Evolutionary conservation across 2,113 vertebrate species (phyloP).

Genomic region (Hylia prasina): DNA sequence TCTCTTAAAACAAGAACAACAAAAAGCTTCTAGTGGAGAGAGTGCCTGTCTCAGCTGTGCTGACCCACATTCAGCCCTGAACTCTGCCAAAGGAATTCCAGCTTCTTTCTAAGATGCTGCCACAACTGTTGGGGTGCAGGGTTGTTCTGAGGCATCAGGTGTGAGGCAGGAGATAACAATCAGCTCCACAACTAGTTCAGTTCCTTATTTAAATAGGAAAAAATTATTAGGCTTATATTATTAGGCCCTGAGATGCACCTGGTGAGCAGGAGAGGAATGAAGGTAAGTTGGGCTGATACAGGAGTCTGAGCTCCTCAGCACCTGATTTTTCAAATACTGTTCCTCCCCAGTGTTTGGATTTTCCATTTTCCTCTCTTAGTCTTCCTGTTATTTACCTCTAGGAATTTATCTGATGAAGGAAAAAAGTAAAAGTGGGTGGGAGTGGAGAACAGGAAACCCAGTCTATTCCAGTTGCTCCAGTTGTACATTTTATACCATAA

Average conservation of each 20-base stretch:
- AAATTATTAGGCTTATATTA: background rate
- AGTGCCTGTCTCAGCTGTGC: background rate
- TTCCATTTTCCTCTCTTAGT: background rate
- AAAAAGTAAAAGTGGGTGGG: background rate
- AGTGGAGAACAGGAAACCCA: background rate
- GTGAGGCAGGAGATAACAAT: background rate
- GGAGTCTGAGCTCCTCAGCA: background rate
- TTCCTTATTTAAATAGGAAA: background rate
- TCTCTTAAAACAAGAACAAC: background rate
- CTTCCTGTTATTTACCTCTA: background rate
- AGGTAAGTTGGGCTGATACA: background rate
- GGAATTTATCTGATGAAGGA: background rate
- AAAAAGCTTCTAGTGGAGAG: background rate
- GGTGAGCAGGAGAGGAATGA: background rate
- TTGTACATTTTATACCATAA: background rate
- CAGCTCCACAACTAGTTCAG: background rate
- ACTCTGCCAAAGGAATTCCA: background rate
- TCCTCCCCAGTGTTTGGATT: background rate
- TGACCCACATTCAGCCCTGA: background rate
- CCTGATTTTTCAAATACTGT: background rate
- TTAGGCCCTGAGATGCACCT: background rate
- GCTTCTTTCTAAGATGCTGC: background rate
- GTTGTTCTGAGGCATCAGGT: background rate
- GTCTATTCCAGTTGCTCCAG: background rate
- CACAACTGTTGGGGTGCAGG: background rate